Evolutionary conservation across 2,888 invertebrate species (phyloP), one percentile per base, ranked within the genome.

Genomic region (Venustoraphidia nigricollis): DNA sequence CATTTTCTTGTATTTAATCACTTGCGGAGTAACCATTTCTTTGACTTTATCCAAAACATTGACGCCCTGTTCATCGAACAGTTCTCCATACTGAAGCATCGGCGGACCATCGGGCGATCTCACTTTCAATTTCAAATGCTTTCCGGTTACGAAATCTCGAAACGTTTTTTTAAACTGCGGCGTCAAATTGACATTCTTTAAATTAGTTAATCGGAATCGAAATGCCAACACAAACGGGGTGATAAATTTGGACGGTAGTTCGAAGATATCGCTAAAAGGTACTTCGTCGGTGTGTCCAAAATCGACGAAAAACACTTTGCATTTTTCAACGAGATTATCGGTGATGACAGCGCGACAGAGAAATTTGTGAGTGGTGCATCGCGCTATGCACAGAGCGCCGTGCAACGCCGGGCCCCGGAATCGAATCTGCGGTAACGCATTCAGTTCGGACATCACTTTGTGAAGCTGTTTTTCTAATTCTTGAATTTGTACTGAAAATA

Each of bases 241-340:
- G 2, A 86, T 73, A 64, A 77, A 81, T 58, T 81, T 77, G 50
- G 78, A 73, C 0, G 88, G 85, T 55, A 88, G 79, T 61, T 83
- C 80, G 63, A 76, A 88, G 44, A 89, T 75, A 55, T 83, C 77
- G 54, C 77, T 75, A 52, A 79, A 77, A 0, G 80, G 73, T 10
- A 86, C 75, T 58, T 78, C 68, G 66, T 85, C 87, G 8, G 80
- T 80, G 59, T 85, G 83, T 34, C 88, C 88, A 62, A 82, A 87
- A 63, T 88, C 88, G 35, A 87, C 83, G 62, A 84, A 88, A 59
- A 81, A 83, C 6, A 88, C 73, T 64, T 83, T 84, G 60, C 81
- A 85, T 45, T 79, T 76, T 14, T 78, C 77, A 50, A 80, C 79
- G 37, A 79, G 78, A 41, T 84, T 73, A 55, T 77, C 79, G 64